Evolutionary conservation across 2,888 invertebrate genomes (phyloP), one percentile per base, ranked within the genome.

Genomic region (Aspidapion aeneum): DNA sequence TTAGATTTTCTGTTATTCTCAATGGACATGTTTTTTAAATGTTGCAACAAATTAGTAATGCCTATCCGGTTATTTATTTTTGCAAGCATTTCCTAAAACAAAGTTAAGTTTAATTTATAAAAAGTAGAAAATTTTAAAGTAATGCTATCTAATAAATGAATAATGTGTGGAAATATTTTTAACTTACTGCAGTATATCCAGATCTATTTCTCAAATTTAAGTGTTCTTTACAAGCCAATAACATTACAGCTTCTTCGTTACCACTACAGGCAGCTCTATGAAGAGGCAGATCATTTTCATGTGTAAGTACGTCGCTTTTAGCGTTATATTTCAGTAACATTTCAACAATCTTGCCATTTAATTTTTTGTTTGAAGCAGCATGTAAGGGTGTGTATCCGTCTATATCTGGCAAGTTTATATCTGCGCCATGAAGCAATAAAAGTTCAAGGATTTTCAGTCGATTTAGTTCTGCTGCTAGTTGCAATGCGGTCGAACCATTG

Each of bases 371-470:
- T 16, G 71, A 70, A 7, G 72, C 72, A 17, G 69, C 52, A 55
- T 73, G 72, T 3, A 74, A 59, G 5, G 73, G 69, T 7, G 72
- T 70, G 61, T 74, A 72, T 35, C 68, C 67, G 48, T 74, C 72
- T 5, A 52, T 35, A 59, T 74, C 73, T 5, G 55, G 52, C 17
- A 60, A 49, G 63, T 72, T 64, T 19, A 73, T 54, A 54, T 71
- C 66, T 1, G 71, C 72, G 49, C 65, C 60, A 51, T 70, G 66
- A 9, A 70, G 55, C 1, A 70, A 54, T 1, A 74, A 55, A 16
- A 72, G 55, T 50, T 62, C 51, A 12, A 70, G 63, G 3, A 73
- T 52, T 9, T 67, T 62, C 9, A 60, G 12, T 18, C 55, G n/a
- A 60, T 71, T 69, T 12, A 48, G 55, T 52, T 71, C 68, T 7